phyloP scores from a whole-genome alignment of 2,888 invertebrate genomes.

The Isoperla grammatica region DNA sequence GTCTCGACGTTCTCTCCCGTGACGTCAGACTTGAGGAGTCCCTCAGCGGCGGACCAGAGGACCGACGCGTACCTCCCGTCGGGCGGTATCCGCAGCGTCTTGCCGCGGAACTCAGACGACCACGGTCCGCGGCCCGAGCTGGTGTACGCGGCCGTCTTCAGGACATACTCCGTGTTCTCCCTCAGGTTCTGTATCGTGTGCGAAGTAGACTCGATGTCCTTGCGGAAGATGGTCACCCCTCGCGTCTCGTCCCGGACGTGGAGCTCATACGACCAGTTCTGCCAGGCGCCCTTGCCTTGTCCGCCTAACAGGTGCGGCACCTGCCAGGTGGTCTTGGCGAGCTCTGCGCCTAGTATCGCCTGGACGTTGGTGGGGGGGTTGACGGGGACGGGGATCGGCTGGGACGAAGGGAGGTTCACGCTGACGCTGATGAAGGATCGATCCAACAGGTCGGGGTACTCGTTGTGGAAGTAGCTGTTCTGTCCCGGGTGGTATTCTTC shows the following conservation, averaged over 20 bases:
- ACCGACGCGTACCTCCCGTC: constrained; percentile 57
- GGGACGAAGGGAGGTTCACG: constrained; percentile 61
- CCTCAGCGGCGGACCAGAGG: constrained; percentile 70
- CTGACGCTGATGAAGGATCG: constrained; percentile 50
- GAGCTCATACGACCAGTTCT: constrained; percentile 74
- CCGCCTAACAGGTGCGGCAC: constrained; percentile 68
- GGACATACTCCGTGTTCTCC: constrained; percentile 68
- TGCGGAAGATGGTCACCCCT: constrained; percentile 43
- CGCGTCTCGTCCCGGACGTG: constrained; percentile 54
- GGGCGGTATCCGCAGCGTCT: constrained; percentile 40
- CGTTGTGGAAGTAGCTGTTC: constrained; percentile 71
- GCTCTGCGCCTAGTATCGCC: constrained; percentile 69
- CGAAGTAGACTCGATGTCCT: constrained; percentile 53
- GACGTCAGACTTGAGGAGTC: constrained; percentile 73
- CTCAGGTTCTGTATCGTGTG: constrained; percentile 62
- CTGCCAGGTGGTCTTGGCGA: constrained; percentile 73
- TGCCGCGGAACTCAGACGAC: constrained; percentile 54
- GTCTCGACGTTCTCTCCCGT: constrained; percentile 70
- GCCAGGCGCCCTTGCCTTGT: constrained; percentile 63
- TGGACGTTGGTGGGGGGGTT: constrained; percentile 74
- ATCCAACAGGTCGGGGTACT: constrained; percentile 53
- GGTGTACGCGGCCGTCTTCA: constrained; percentile 75
- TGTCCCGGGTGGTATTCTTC: constrained; percentile 70
- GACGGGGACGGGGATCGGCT: constrained; percentile 73
- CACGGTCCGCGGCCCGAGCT: constrained; percentile 71